Evolutionary conservation across 2,113 vertebrate species (phyloP).

Genomic region (Semnornis frantzii): DNA sequence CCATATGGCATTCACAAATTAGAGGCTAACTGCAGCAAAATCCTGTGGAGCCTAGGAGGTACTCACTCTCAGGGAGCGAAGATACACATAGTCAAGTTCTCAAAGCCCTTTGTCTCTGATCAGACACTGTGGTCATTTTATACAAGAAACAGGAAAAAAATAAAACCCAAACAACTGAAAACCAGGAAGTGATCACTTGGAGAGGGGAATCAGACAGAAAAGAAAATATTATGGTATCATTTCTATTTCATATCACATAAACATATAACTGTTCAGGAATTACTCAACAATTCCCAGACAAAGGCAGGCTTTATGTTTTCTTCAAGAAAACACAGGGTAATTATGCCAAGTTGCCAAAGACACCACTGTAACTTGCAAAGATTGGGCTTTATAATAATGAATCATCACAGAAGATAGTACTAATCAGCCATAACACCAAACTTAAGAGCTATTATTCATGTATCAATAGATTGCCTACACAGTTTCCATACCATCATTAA

Average conservation of each 20-base stretch:
- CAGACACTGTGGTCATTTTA: neutral
- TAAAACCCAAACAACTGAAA: too few relatives aligned
- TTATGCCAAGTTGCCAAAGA: conserved; percentile 5
- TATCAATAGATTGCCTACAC: neutral
- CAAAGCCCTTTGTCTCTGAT: neutral
- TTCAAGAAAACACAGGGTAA: conserved; percentile 12
- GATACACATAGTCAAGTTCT: neutral
- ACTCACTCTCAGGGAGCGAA: neutral
- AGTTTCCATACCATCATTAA: neutral
- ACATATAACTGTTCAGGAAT: neutral
- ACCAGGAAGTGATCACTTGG: neutral
- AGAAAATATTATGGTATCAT: neutral
- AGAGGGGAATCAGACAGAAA: neutral
- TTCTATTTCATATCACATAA: conserved; percentile 7
- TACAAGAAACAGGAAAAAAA: neutral
- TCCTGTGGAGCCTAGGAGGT: neutral
- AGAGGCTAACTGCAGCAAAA: conserved; percentile 17
- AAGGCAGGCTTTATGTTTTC: conserved; percentile 43
- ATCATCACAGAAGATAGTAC: conserved; percentile 1
- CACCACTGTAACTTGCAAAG: neutral
- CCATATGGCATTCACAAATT: neutral
- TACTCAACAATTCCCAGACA: conserved; percentile 3
- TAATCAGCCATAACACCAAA: neutral
- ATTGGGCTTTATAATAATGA: conserved; percentile 26
- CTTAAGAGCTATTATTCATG: neutral